Evolutionary conservation across 2,888 invertebrate genomes (phyloP), one percentile per base, ranked within the genome.

Genomic region (Sabatieria punctata): DNA sequence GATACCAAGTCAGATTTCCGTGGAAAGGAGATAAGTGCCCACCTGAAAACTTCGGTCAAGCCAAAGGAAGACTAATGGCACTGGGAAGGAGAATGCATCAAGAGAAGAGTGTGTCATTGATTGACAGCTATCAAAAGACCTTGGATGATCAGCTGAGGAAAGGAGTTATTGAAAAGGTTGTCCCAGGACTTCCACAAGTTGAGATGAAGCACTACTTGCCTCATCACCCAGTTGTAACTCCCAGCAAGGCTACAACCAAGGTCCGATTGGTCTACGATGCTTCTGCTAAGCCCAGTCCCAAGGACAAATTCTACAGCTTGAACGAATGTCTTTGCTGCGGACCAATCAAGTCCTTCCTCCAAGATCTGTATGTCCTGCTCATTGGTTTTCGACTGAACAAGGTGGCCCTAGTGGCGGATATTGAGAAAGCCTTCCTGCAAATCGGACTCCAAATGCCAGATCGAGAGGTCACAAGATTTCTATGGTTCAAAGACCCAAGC

Each of bases 371-470:
- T 15, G 49, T 41, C 33, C 36, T 50, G 13, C 19, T 50, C 2
- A n/a, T 50, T 2, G 26, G 52, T 2, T 52, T 52, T 22, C 50
- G 50, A 3, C 13, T 15, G 8, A 18, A 25, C 2, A 19, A 1
- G 11, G 24, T 50, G 23, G 38, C 47, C 1, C 13, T 50, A 1
- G 3, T 25, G 1, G 11, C 27, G 11, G 50, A 50, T 41, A 48
- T 50, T 2, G 46, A 51, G 30, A 52, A 52, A 25, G 50, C 50
- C 2, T 50, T 50, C 33, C 19, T 50, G 26, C 51, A 51, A 23
- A 39, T 50, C 24, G 4, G 25, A 6, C 24, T 51, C 1, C 35
- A 41, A 15, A 27, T 41, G 21, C 8, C 18, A 2, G 49, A 45
- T 15, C 24, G 50, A 8, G 50, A 50, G 15, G 43, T 33, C 6